A percentile compares a stretch with the other conserved stretches of the same genome.
Evolutionary conservation across 92 coral and sea anemone genomes (phyloP).

Genomic region (Heliopora coerulea): DNA sequence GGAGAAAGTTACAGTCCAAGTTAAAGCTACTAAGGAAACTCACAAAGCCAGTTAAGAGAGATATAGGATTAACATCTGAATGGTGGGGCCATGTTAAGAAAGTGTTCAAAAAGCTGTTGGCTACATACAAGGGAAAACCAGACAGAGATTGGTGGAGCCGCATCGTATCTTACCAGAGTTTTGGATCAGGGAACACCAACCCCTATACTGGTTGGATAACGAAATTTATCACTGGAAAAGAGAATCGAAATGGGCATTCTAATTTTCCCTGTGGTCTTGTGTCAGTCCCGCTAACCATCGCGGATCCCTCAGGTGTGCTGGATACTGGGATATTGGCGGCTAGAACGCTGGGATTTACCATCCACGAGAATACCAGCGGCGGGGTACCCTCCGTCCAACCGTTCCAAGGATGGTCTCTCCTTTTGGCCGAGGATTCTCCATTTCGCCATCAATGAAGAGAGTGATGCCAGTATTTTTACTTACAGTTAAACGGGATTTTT

Average conservation of each 20-base stretch:
- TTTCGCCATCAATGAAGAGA: constrained; percentile 17
- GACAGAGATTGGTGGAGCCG: constrained; percentile 50
- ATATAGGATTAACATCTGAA: constrained; percentile 43
- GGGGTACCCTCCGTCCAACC: constrained; percentile 44
- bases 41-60: constrained; percentile 48
- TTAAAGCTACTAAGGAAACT: constrained; percentile 45
- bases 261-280: constrained; percentile 53
- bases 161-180: constrained; percentile 1
- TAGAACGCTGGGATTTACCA: constrained; percentile 54
- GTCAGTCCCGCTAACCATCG: constrained; percentile 52
- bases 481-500: too few species aligned
- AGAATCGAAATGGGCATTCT: neutral
- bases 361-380: constrained; percentile 8
- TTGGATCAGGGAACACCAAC: constrained; percentile 35
- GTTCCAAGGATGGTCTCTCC: constrained; percentile 59
- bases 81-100: constrained; percentile 61
- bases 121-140: constrained; percentile 57
- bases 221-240: constrained; percentile 46
- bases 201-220: constrained; percentile 55
- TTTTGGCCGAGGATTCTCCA: constrained; percentile 44
- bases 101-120: constrained; percentile 56
- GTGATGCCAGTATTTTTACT: too few species aligned
- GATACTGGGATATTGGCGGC: constrained; percentile 59
- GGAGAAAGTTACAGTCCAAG: constrained; percentile 43
- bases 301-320: constrained; percentile 21